Evolutionary conservation across 2,888 invertebrate genomes (phyloP).

Genomic region (Spodoptera picta): DNA sequence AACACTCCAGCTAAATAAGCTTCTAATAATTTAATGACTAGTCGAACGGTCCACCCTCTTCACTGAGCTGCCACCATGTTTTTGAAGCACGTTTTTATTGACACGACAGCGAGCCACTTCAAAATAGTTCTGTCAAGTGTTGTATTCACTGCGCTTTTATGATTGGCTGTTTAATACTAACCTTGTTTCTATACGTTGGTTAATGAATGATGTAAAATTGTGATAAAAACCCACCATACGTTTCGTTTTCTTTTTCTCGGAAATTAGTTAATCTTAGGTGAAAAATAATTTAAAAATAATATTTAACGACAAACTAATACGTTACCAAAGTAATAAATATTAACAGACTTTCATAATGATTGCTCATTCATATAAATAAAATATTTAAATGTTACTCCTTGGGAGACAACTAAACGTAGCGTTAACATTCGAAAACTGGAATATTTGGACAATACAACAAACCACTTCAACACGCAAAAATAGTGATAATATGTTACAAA

Average conservation of each 20-base stretch:
- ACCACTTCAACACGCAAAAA: too few relatives aligned
- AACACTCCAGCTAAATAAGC: constrained; percentile 88
- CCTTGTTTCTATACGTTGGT: constrained; percentile 19
- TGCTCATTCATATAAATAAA: too few relatives aligned
- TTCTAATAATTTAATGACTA: constrained; percentile 81
- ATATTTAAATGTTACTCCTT: too few relatives aligned
- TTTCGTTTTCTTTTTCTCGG: constrained; percentile 19
- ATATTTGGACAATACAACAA: too few relatives aligned
- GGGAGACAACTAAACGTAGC: too few relatives aligned
- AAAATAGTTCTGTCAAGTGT: constrained; percentile 30
- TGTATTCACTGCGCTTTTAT: background rate
- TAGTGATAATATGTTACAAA: too few relatives aligned
- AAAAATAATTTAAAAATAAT: too few relatives aligned
- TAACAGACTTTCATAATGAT: too few relatives aligned
- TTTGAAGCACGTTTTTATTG: constrained; percentile 62
- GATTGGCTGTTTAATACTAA: constrained; percentile 24
- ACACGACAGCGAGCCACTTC: constrained; percentile 14
- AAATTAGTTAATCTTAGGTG: too few relatives aligned
- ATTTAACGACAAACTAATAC: too few relatives aligned
- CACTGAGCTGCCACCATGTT: constrained; percentile 87
- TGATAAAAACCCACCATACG: constrained; percentile 8
- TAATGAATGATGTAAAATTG: background rate
- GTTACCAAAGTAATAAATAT: too few relatives aligned
- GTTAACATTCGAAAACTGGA: too few relatives aligned
- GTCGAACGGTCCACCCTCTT: constrained; percentile 79